phyloP scores from a whole-genome alignment of 2,888 invertebrate species.

The Spodoptera exigua region DNA sequence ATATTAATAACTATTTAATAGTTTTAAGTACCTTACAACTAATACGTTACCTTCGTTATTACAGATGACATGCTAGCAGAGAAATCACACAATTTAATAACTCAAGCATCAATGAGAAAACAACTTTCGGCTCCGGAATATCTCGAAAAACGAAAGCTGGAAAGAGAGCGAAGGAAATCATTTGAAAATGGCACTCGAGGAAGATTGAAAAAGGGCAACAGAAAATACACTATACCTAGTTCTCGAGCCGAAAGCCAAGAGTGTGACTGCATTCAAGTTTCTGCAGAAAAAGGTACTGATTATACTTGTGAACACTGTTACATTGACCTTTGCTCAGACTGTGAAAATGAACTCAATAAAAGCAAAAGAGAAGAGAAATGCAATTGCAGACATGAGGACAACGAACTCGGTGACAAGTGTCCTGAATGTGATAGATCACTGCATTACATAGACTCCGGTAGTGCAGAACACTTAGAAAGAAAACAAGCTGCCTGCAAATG shows the following conservation, averaged over 20 bases:
- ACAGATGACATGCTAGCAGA: slow-evolving; percentile 91
- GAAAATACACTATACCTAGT: slow-evolving; percentile 75
- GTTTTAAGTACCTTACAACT: background rate
- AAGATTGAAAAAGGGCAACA: slow-evolving; percentile 89
- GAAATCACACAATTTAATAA: slow-evolving; percentile 87
- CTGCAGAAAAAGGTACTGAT: slow-evolving; percentile 81
- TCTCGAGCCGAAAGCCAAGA: slow-evolving; percentile 73
- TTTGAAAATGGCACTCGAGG: slow-evolving; percentile 90
- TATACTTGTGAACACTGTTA: slow-evolving; percentile 85
- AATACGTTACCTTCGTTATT: slow-evolving; percentile 50
- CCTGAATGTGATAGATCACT: slow-evolving; percentile 81
- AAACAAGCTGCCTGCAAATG: slow-evolving; percentile 79
- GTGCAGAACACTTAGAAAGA: slow-evolving; percentile 79
- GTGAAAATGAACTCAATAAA: slow-evolving; percentile 78
- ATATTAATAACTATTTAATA: too few relatives aligned
- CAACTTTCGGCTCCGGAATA: slow-evolving; percentile 96
- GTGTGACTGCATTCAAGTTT: slow-evolving; percentile 80
- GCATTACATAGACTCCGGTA: slow-evolving; percentile 83
- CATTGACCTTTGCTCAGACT: slow-evolving; percentile 83
- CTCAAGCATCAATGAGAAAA: slow-evolving; percentile 91
- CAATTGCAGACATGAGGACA: slow-evolving; percentile 70
- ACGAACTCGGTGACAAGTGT: slow-evolving; percentile 76
- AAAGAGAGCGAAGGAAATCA: slow-evolving; percentile 91
- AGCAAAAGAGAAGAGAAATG: slow-evolving; percentile 75
- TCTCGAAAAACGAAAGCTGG: slow-evolving; percentile 94